Evolutionary conservation across 2,797 vertebrate species (phyloP).

Genomic region (Mormyrus proboscirostris): DNA sequence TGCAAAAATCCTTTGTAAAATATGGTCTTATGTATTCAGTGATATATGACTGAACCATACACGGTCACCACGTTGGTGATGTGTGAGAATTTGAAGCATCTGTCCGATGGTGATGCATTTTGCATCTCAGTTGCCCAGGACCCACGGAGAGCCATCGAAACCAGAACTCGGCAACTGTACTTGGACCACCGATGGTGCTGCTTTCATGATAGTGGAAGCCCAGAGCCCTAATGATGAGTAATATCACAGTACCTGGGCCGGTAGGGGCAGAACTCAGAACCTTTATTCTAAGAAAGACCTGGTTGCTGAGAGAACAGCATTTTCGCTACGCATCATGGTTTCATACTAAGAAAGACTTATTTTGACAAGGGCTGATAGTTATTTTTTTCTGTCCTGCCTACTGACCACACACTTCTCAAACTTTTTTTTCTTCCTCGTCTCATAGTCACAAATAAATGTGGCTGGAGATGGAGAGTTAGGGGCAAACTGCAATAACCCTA

Average conservation of each 20-base stretch:
- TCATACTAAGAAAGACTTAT: constrained; percentile 48
- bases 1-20: neutral
- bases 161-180: neutral
- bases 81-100: neutral
- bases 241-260: neutral
- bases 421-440: neutral
- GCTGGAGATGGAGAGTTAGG: neutral
- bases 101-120: neutral
- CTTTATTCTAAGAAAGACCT: constrained; percentile 30
- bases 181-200: neutral
- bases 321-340: constrained; percentile 42
- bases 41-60: neutral
- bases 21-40: neutral
- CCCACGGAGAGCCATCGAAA: neutral
- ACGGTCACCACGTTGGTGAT: neutral
- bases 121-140: neutral
- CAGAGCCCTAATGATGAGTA: neutral
- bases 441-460: neutral
- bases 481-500: neutral
- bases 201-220: neutral
- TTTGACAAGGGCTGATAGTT: constrained; percentile 25
- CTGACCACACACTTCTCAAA: neutral
- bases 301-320: constrained; percentile 25
- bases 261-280: constrained; percentile 31
- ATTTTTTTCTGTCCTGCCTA: constrained; percentile 27